Evolutionary conservation across 2,888 invertebrate genomes (phyloP), one percentile per base, ranked within the genome.

Genomic region (Argyresthia albistria): DNA sequence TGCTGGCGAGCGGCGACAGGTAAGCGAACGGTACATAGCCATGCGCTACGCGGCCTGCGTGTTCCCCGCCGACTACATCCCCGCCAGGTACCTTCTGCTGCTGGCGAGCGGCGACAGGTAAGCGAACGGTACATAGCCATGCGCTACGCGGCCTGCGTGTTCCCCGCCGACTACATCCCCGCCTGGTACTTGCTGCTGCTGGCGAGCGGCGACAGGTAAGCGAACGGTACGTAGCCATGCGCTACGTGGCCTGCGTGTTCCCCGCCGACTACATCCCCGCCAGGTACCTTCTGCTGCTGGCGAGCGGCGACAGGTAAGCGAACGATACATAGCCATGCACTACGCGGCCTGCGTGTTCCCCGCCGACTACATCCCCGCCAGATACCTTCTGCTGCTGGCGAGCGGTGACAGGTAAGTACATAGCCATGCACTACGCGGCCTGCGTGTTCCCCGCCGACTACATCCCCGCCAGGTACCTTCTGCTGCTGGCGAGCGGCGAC

Each of bases 51-150:
- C 95, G 0, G 92, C 93, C 3, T 91, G 91, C 8, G 93, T 97
- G 59, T 97, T 96, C 76, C 94, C 95, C 0, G 88, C 91, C 37
- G 90, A 94, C 65, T 95, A 95, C 73, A 91, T 95, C 0, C 93
- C 95, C 0, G 94, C 97, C 0, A 89, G 95, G 65, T 96, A 94
- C 70, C 82, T 97, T 9, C 78, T 97, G 52, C 83, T 97, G 14
- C 74, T 96, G 53, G 95, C 96, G 37, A 93, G 93, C 59, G 96
- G 96, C 46, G 97, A 97, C 70, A 90, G 89, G n/a, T n/a, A n/a
- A n/a, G n/a, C n/a, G n/a, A n/a, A n/a, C 89, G 97, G 54, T 93
- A 95, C 77, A 93, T 95, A 43, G 94, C 95, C 3, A 95, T 94
- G 65, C 90, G 95, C 55, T 96, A 95, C 65, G 90, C 95, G 0